Base-by-base conservation (phyloP, 2,888 invertebrate genomes). In the Chaetogeoica ovagalla region DNA sequence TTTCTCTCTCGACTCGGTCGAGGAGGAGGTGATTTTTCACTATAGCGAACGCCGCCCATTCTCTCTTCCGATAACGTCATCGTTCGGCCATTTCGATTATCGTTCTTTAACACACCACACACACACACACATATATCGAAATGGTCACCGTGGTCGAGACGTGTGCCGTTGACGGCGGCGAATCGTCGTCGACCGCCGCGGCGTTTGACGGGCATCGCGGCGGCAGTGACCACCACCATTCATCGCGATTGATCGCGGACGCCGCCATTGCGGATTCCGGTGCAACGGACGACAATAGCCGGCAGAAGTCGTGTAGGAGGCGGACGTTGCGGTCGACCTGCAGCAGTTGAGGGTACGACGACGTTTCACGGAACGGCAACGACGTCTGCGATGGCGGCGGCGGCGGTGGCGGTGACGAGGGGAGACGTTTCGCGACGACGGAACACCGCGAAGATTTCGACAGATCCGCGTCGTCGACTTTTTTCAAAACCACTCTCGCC, bases 111-210 rank as follows among this genome's bases (percentile, higher is more conserved):
- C 1, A 1, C 1, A 1, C 1, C 30, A 30, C 30, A 30, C 30
- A 30, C 30, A 30, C 30, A 30, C 30, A 30, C 30, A 30, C 30
- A 30, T 4, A 30, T 4, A 30, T 13, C n/a, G 8, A 17, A 17
- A 60, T 63, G 73, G 73, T 63, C 9, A 73, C 52, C 62, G 19
- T 55, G 52, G 63, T 23, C 52, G 62, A 52, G 52, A 52, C 73
- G 73, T 30, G 62, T 48, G 62, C 2, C 43, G 43, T 19, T 5
- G 65, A 37, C 4, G 4, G 43, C 43, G 8, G 43, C 43, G 8
- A 30, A 21, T 65, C 43, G 1, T 30, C 30, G 2, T 30, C 30
- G 30, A 30, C 30, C 30, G 3, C 37, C 21, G 17, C 65, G 21
- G 8, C 55, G 11, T 30, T 23, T 2, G 30, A 30, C 43, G 37